A percentile compares a stretch with the other conserved stretches of the same genome.
phyloP scores from a whole-genome alignment of 1,140 invertebrate genomes.

The Grapholita molesta region DNA sequence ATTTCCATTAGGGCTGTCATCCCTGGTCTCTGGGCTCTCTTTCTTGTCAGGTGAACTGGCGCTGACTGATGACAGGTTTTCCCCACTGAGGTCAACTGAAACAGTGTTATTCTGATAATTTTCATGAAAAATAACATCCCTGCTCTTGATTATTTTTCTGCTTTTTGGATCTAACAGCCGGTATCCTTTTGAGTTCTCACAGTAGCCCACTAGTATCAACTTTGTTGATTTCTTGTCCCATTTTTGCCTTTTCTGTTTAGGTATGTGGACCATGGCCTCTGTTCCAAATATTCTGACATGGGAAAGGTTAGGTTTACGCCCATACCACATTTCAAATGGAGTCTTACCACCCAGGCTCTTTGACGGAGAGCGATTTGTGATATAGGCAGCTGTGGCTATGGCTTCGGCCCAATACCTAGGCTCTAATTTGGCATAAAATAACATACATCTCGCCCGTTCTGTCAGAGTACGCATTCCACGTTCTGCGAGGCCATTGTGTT shows the following conservation, averaged over 20 bases:
- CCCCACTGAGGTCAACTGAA: neutral
- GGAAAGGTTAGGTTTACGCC: slow-evolving; percentile 44
- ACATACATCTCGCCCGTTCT: slow-evolving; percentile 24
- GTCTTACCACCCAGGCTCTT: slow-evolving; percentile 30
- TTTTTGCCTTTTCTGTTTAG: slow-evolving; percentile 50
- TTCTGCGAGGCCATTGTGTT: neutral
- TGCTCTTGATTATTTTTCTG: slow-evolving; percentile 27
- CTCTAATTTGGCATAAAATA: slow-evolving; percentile 23
- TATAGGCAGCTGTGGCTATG: slow-evolving; percentile 24
- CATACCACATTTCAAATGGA: slow-evolving; percentile 54
- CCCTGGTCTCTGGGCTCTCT: too few relatives aligned
- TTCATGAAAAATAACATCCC: slow-evolving; percentile 44
- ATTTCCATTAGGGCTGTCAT: too few relatives aligned
- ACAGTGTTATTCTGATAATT: neutral
- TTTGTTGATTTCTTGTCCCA: slow-evolving; percentile 47
- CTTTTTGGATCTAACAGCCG: slow-evolving; percentile 33
- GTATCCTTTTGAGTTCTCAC: slow-evolving; percentile 42
- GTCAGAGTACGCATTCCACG: neutral
- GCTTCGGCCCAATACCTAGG: neutral
- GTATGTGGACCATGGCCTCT: slow-evolving; percentile 48
- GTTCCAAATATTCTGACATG: slow-evolving; percentile 51
- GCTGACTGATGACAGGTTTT: neutral
- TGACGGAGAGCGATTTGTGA: slow-evolving; percentile 36
- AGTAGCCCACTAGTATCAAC: slow-evolving; percentile 54
- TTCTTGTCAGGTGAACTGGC: neutral